phyloP scores from a whole-genome alignment of 2,113 vertebrate species.

The Nanger granti region DNA sequence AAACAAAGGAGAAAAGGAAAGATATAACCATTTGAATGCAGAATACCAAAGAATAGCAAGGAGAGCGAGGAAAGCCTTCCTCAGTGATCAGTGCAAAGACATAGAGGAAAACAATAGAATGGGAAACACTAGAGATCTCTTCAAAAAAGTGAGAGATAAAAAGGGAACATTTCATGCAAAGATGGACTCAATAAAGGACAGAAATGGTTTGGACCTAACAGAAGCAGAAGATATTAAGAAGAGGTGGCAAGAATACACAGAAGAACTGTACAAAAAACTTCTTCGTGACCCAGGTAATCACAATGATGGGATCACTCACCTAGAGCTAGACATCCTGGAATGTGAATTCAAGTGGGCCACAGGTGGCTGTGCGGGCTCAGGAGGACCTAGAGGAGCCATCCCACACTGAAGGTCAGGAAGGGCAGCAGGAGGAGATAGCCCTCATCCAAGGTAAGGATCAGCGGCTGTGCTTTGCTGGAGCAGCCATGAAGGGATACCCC shows the following conservation, averaged over 20 bases:
- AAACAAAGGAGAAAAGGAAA: neutral
- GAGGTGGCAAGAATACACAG: neutral
- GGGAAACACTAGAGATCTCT: neutral
- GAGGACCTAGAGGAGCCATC: too few relatives aligned
- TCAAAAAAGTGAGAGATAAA: neutral
- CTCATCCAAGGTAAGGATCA: too few relatives aligned
- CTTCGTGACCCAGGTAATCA: fast-evolving
- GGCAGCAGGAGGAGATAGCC: too few relatives aligned
- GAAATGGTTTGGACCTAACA: neutral
- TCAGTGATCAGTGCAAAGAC: neutral
- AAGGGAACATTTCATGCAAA: neutral
- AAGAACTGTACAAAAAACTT: neutral
- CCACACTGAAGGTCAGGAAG: too few relatives aligned
- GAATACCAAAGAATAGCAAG: neutral
- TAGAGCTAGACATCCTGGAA: neutral
- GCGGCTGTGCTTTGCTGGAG: too few relatives aligned
- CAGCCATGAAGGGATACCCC: too few relatives aligned
- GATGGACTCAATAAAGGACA: neutral
- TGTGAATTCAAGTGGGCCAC: neutral
- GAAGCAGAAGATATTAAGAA: neutral
- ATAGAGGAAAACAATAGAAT: neutral
- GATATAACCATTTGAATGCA: neutral
- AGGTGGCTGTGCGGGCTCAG: too few relatives aligned
- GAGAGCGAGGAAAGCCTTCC: neutral
- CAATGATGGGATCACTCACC: fast-evolving